Evolutionary conservation across 2,888 invertebrate genomes (phyloP), one percentile per base, ranked within the genome.

Genomic region (Andricus quercusramuli): DNA sequence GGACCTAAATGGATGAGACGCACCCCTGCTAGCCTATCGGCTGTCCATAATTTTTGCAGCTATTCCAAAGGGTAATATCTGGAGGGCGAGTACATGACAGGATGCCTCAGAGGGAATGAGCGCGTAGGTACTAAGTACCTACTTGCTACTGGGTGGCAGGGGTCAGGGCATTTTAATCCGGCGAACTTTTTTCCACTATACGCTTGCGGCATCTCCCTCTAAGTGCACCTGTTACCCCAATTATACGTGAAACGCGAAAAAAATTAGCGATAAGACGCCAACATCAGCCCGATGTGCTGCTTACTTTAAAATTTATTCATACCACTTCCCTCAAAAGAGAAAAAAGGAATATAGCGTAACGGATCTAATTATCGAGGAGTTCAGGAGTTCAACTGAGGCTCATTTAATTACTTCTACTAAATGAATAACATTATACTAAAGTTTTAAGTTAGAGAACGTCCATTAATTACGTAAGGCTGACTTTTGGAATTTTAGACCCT

Each of bases 1-100:
- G 91, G 91, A 91, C 89, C 91, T 92, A 92, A 92, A 92, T 92
- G 92, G 92, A 92, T 92, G 92, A 92, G 92, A 92, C 92, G 91
- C 90, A 89, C 92, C 91, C 91, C 88, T 87, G 85, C 86, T 82
- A 80, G 88, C 88, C 89, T 90, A 91, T 90, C 90, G 90, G 86
- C 89, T 90, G 89, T 90, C 91, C 91, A 91, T 92, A 91, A 91
- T 91, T 92, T 91, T 92, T 90, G 88, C 90, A 90, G 88, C 91
- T 88, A 89, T 90, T 89, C 89, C 88, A 90, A 90, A 90, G 90
- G 90, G 90, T 90, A 90, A 90, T 90, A 90, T 90, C 90, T 88
- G 84, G 86, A 86, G 89, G 88, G 87, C 83, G 88, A 84, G 82
- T 80, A 80, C 84, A 80, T 66, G 80, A 74, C 56, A 56, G 56